Percentiles rank a stretch among this genome's conserved stretches.
These are phyloP conservation scores for Norana najaformis DNA, from an alignment of 2,888 invertebrate genomes.

Conservation along the genomic window DNA sequence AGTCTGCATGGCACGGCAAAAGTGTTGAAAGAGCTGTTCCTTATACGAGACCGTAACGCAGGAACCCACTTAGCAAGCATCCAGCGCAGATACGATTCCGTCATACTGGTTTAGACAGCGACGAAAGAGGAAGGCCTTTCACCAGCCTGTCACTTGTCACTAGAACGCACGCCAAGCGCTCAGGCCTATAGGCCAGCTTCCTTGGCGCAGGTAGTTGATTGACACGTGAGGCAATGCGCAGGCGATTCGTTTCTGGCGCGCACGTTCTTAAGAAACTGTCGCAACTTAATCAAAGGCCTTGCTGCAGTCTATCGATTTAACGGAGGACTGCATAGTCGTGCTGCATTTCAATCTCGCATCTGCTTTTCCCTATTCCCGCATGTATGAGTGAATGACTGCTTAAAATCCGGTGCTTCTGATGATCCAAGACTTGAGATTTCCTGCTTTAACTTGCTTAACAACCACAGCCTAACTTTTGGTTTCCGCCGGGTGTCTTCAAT, in stretches of 20 bases:
- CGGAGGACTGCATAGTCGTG: neutral
- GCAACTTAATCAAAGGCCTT: neutral
- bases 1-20: too few species aligned
- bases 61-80: neutral
- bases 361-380: neutral
- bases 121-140: neutral
- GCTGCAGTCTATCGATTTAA: slow-evolving; percentile 13
- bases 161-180: neutral
- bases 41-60: neutral
- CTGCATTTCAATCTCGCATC: neutral
- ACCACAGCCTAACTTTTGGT: too few species aligned
- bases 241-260: neutral
- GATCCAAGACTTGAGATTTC: too few species aligned
- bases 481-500: too few species aligned
- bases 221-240: neutral
- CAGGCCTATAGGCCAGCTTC: slow-evolving; percentile 22
- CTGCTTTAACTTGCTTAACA: too few species aligned
- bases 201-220: slow-evolving; percentile 27
- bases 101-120: neutral
- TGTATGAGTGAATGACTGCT: too few species aligned
- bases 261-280: neutral
- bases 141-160: neutral
- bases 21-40: neutral
- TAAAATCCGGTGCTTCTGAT: too few species aligned
- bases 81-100: neutral